Evolutionary conservation across 2,113 vertebrate species (phyloP).

Genomic region (Coturnix japonica): DNA sequence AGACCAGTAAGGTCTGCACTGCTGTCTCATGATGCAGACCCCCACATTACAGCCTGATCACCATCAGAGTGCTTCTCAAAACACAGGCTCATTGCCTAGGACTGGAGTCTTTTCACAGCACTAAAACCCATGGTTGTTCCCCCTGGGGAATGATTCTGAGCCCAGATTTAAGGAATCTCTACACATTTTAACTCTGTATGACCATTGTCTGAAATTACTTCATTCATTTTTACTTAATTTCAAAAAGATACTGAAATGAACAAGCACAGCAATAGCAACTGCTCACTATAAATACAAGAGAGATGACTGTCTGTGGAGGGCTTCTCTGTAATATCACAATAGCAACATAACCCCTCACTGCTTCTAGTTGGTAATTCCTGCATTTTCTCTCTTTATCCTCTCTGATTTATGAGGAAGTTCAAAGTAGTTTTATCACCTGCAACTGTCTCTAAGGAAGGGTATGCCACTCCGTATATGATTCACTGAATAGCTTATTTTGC

Average conservation of each 20-base stretch:
- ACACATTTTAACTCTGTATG: not conserved
- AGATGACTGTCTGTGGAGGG: not conserved
- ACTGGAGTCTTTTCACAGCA: not conserved
- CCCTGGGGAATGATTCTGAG: not conserved
- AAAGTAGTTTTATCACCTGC: conserved; percentile 22
- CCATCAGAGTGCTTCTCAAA: not conserved
- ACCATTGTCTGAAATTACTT: not conserved
- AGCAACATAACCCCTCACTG: not conserved
- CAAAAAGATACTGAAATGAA: not conserved
- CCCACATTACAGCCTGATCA: not conserved
- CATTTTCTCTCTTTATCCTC: not conserved
- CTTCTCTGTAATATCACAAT: not conserved
- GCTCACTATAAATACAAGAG: not conserved
- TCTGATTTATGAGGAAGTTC: not conserved
- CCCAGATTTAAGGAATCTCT: not conserved
- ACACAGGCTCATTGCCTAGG: not conserved
- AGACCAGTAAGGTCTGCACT: not conserved
- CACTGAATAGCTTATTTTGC: conserved; percentile 46
- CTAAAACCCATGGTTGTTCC: not conserved
- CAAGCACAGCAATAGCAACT: not conserved
- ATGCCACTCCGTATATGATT: conserved; percentile 2
- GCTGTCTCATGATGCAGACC: not conserved
- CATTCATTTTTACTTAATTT: not conserved
- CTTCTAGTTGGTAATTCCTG: not conserved
- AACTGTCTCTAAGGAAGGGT: not conserved